Base-by-base conservation (phyloP, 2,888 invertebrate genomes). In the Stenoptilia bipunctidactyla region DNA sequence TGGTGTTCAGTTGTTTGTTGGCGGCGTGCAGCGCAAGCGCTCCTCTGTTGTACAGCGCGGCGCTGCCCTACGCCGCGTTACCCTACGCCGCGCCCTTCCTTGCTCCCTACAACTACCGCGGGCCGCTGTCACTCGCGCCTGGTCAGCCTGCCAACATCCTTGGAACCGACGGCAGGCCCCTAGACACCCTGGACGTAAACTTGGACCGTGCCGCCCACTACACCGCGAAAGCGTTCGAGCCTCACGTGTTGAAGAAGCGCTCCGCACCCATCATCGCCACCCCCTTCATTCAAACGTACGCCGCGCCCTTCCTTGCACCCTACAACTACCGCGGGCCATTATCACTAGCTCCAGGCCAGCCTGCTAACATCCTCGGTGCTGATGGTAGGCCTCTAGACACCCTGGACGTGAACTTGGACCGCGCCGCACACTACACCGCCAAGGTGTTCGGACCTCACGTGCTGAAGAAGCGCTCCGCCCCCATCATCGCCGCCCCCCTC, bases 1-100 rank as follows among this genome's bases (percentile, higher is more conserved):
- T 87, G 84, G 87, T 87, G 74, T 87, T 89, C 85, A 87, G 84
- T 61, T 86, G 85, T 62, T 72, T 88, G 49, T 58, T 88, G 57
- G 86, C 87, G 58, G 57, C 88, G 47, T 9, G n/a, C 12, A 30
- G 12, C 30, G 30, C 6, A 2, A 30, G 12, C 30, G 30, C 6
- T 12, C 30, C 4, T 4, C 12, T 9, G 30, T n/a, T 34, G 13
- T 13, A 8, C 13, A 13, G 13, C 8, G 6, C 4, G 2, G 30
- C 30, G 9, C 12, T 12, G 6, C 5, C 55, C 53, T 45, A 36
- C 46, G 35, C 48, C 64, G 3, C 53, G 64, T 2, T 34, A 56
- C 57, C 61, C 12, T 62, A 66, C 53, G 38, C 53, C 15, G 25
- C 25, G 5, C 34, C 66, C 27, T 52, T 39, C 40, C 41, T 44